phyloP scores from a whole-genome alignment of 1,140 invertebrate genomes.

The Lasioglossum baleicum region DNA sequence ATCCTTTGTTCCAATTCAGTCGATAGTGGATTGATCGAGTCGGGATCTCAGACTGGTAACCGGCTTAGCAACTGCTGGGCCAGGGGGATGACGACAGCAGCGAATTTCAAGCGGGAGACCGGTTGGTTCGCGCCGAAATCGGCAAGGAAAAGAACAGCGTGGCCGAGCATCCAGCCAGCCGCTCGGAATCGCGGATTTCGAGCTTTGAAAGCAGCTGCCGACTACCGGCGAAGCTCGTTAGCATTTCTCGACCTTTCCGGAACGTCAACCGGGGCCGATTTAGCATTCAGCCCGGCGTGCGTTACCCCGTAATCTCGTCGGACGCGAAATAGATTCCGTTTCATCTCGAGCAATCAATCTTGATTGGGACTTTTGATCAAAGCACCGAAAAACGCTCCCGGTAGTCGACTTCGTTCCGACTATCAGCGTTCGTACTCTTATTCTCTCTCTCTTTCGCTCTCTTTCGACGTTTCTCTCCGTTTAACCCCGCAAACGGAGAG shows the following conservation, averaged over 20 bases:
- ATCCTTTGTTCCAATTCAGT: slow-evolving; percentile 47
- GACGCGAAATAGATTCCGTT: slow-evolving; percentile 65
- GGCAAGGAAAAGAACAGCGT: neutral
- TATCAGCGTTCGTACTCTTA: too few relatives aligned
- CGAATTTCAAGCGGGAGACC: slow-evolving; percentile 27
- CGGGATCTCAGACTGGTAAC: slow-evolving; percentile 25
- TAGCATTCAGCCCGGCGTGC: slow-evolving; percentile 49
- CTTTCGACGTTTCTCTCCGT: neutral
- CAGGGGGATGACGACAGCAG: neutral
- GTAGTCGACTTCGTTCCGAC: neutral
- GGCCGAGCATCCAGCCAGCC: neutral
- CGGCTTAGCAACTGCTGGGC: slow-evolving; percentile 38
- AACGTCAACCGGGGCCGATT: slow-evolving; percentile 40
- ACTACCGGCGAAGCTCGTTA: slow-evolving; percentile 47
- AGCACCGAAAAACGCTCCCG: slow-evolving; percentile 31
- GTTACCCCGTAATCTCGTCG: slow-evolving; percentile 45
- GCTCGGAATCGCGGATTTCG: slow-evolving; percentile 25
- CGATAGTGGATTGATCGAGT: slow-evolving; percentile 39
- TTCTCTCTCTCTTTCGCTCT: neutral
- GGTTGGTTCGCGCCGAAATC: slow-evolving; percentile 9
- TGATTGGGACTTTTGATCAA: slow-evolving; percentile 68
- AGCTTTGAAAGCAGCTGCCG: slow-evolving; percentile 6
- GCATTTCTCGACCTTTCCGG: slow-evolving; percentile 53
- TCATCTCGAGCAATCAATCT: slow-evolving; percentile 69
- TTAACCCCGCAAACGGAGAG: neutral